Percentiles rank a stretch among this genome's conserved stretches.
Conservation (phyloP, 2,113 vertebrate genomes). For the Antennarius striatus region DNA sequence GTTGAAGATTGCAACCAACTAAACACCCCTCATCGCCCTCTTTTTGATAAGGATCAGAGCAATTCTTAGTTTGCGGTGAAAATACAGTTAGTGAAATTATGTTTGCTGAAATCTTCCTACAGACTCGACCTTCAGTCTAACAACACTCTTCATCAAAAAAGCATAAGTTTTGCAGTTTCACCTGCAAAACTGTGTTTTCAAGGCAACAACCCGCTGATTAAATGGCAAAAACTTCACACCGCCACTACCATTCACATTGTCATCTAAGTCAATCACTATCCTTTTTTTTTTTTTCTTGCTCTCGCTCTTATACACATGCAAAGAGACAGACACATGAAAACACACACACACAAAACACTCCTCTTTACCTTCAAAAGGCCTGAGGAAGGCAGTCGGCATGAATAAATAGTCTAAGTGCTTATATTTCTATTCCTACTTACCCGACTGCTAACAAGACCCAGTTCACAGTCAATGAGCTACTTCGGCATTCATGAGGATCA, state of each 20-base stretch:
- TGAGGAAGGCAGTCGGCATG: conserved; percentile 71
- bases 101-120: too few relatives aligned
- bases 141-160: too few relatives aligned
- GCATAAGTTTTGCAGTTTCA: not conserved
- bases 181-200: conserved; percentile 17
- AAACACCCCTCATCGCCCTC: too few relatives aligned
- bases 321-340: conserved; percentile 32
- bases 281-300: conserved; percentile 13
- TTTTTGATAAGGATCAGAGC: too few relatives aligned
- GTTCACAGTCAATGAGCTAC: conserved; percentile 82
- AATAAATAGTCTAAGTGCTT: conserved; percentile 79
- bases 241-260: conserved; percentile 28
- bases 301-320: conserved; percentile 23
- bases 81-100: too few relatives aligned
- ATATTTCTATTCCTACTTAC: conserved; percentile 81
- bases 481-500: conserved; percentile 83
- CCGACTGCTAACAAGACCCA: conserved; percentile 82
- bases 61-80: too few relatives aligned
- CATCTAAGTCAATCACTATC: conserved; percentile 33
- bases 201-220: conserved; percentile 36
- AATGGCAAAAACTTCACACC: conserved; percentile 36
- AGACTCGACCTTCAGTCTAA: too few relatives aligned
- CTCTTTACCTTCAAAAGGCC: conserved; percentile 74
- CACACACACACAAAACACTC: conserved; percentile 46
- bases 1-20: too few relatives aligned